phyloP scores from a whole-genome alignment of 2,888 invertebrate species.

The Micropterix aruncella region DNA sequence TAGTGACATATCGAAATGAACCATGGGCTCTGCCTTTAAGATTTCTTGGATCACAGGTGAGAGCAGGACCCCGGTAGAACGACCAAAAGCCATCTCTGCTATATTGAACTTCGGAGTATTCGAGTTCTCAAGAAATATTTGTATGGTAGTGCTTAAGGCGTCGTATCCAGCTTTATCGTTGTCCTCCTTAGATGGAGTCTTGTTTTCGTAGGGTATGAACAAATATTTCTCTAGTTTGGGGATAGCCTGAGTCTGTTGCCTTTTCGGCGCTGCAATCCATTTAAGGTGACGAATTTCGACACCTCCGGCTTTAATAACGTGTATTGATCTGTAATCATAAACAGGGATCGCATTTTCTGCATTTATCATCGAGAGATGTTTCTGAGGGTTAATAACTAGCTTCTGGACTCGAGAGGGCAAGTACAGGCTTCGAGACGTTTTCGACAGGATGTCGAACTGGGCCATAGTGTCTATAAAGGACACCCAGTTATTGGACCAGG shows the following conservation, averaged over 20 bases:
- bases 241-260: conserved; percentile 58
- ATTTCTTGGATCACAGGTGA: conserved; percentile 44
- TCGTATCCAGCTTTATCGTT: conserved; percentile 44
- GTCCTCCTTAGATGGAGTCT: conserved; percentile 34
- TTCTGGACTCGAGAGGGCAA: conserved; percentile 80
- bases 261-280: conserved; percentile 79
- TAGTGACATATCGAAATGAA: conserved; percentile 48
- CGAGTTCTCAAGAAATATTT: conserved; percentile 68
- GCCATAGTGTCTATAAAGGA: conserved; percentile 94
- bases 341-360: conserved; percentile 38
- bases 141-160: conserved; percentile 53
- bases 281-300: conserved; percentile 82
- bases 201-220: conserved; percentile 63
- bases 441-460: conserved; percentile 77
- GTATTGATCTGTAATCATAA: conserved; percentile 53
- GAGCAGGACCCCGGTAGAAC: conserved; percentile 51
- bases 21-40: conserved; percentile 60
- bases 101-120: conserved; percentile 55
- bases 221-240: conserved; percentile 75
- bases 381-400: conserved; percentile 63
- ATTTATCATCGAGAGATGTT: conserved; percentile 37
- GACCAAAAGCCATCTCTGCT: conserved; percentile 47
- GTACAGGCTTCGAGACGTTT: conserved; percentile 64
- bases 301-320: conserved; percentile 67
- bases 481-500: conserved; percentile 89